Evolutionary conservation across 2,797 vertebrate species (phyloP), one percentile per base, ranked within the genome.

Genomic region (Psittacula echo): DNA sequence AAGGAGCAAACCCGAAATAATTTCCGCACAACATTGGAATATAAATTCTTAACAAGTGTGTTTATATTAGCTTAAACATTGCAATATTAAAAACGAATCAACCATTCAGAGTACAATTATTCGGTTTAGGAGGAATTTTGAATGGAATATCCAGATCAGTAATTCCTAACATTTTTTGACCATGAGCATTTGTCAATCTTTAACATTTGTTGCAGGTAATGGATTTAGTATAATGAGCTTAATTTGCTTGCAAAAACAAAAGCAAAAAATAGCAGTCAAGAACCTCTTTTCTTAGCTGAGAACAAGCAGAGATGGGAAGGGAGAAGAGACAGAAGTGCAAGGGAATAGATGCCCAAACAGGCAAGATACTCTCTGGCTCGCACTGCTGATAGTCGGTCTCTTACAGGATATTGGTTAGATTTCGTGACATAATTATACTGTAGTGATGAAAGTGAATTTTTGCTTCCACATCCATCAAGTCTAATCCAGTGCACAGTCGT

Each of bases 401-500:
- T 50, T 24, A 34, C 27, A 34, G 7, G 13, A 3, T 22, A 24
- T 16, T 27, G 18, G 17, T 61, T 47, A 85, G 22, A 51, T 19
- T 81, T 39, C 15, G 24, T 4, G 21, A 90, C 37, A 34, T 37
- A 51, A 34, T 85, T 61, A 26, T 39, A 29, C 30, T 23, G 11
- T 34, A 37, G 61, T 11, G 39, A 48, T 47, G 24, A 37, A 72
- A 58, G n/a, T 58, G 32, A 81, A 27, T 60, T 73, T 53, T 37
- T 89, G 54, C 70, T 77, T 84, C 50, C 20, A 54, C 24, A 60
- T 12, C 29, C 22, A 30, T 4, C 17, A 39, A 45, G 20, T 15
- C 12, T 41, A 48, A 41, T 2, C 12, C 54, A 68, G 44, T 2
- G 22, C 60, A n/a, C 0, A 3, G 56, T 2, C 44, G 16, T 0